Evolutionary conservation across 2,888 invertebrate genomes (phyloP), one percentile per base, ranked within the genome.

Genomic region (Platycheirus rosarum): DNA sequence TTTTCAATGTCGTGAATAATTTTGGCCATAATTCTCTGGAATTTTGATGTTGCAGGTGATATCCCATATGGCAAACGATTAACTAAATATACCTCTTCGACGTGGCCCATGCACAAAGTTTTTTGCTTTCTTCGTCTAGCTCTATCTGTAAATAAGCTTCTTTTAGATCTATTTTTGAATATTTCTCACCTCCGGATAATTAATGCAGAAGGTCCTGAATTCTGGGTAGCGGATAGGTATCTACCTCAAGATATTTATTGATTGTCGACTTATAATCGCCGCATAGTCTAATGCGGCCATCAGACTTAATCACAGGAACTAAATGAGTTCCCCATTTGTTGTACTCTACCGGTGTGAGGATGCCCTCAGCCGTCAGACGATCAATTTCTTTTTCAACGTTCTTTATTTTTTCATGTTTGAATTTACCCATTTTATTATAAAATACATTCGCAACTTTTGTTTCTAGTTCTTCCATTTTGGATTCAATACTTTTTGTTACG

Each of bases 31-130:
- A 85, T 76, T 70, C 84, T 73, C 60, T 88, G 88, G 85, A 88
- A 88, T 84, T 88, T 88, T 13, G 87, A 86, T 18, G 87, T 86
- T 5, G 88, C 88, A 29, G 88, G 86, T 20, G 88, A 87, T 46
- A 87, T 87, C 1, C 88, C 88, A 80, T 86, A 88, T 2, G 88
- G 86, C 16, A 88, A 13, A 11, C 63, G 60, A 60, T 11, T 62
- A 71, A 4, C n/a, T 32, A 71, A 62, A 70, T 14, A 70, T 35
- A 0, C 40, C 70, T 73, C n/a, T 46, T 87, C 63, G 29, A 85
- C 85, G 14, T 85, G 18, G 85, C n/a, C n/a, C n/a, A n/a, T n/a
- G n/a, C n/a, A n/a, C n/a, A n/a, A n/a, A 85, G 77, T 86, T 86
- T 0, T 87, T 86, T n/a, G 86, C 78, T 23, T 78, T 84, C 26